Base-by-base conservation (phyloP, 2,113 vertebrate genomes). In the Bostrychus sinensis region DNA sequence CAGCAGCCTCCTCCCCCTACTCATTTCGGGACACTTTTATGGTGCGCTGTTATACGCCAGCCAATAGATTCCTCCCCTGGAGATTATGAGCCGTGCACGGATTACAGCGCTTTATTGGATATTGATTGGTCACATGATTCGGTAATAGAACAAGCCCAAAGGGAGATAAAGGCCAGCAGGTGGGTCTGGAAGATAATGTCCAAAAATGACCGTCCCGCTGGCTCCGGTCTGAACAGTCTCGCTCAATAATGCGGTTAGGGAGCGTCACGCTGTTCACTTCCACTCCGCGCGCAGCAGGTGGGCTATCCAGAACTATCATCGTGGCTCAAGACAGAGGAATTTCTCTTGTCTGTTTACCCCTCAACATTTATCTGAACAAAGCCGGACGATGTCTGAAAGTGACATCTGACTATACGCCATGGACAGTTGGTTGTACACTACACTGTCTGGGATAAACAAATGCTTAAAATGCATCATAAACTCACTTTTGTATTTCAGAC, bases 61-160 rank as follows among this genome's bases (percentile, higher is more conserved):
- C 41, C 77, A 70, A 39, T 77, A 64, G 43, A 23, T 13, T 12
- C 2, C 58, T 26, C 72, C 74, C 39, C 43, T 3, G 36, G 70
- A 42, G 80, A 78, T 61, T 62, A 70, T 11, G 34, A 63, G 17
- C 42, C 59, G 60, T 66, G 59, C 38, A 70, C 62, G 56, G 76
- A 81, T 83, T 81, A 79, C 46, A 66, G 64, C 78, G 68, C 67
- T 65, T 87, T 78, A 90, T 86, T 89, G 78, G 72, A 62, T 89
- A 89, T 91, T 77, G 88, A 92, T 89, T 71, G 26, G 42, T 70
- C 60, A 77, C 28, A 48, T 62, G 56, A 77, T 75, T 69, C 48
- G 14, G 30, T 59, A 19, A 36, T 71, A 61, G 64, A 81, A 41
- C 38, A 72, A 48, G 7, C 37, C 5, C 30, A 4, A 50, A 53